A percentile compares a stretch with the other conserved stretches of the same genome.
Conservation (phyloP, 92 coral and sea anemone genomes). For the Phenganax marumi region DNA sequence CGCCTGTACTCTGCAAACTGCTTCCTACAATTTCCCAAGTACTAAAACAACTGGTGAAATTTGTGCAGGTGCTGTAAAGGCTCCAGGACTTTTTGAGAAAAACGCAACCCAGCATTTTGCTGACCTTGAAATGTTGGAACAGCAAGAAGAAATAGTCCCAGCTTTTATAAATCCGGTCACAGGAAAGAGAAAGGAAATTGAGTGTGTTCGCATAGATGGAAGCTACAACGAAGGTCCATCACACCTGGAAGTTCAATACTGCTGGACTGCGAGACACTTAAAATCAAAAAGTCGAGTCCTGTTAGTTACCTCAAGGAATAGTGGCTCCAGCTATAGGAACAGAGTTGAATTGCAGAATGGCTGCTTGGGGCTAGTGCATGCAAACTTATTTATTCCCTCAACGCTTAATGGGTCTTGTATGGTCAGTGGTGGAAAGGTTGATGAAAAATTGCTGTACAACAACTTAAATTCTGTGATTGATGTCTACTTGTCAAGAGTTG, state of each 20-base stretch:
- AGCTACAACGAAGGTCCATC: constrained; percentile 56
- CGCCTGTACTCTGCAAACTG: constrained; percentile 53
- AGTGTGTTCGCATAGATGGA: constrained; percentile 49
- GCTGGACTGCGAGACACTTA: constrained; percentile 48
- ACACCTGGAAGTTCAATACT: constrained; percentile 53
- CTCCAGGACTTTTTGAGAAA: constrained; percentile 45
- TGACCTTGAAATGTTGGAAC: constrained; percentile 43
- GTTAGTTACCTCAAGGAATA: not conserved
- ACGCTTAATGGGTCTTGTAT: constrained; percentile 51
- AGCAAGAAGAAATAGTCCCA: constrained; percentile 15
- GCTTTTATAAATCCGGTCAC: constrained; percentile 44
- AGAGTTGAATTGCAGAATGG: constrained; percentile 42
- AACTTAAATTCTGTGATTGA: constrained; percentile 45
- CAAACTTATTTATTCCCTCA: not conserved
- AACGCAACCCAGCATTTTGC: constrained; percentile 59
- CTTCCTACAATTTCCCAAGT: constrained; percentile 52
- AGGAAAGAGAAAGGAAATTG: constrained; percentile 32
- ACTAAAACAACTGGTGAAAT: constrained; percentile 54
- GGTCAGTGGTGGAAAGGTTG: constrained; percentile 40
- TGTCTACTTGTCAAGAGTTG: constrained; percentile 36
- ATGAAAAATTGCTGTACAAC: constrained; percentile 31
- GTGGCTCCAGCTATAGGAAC: not conserved
- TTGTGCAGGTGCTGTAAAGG: constrained; percentile 66
- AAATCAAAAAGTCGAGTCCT: constrained; percentile 10
- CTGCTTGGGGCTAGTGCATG: constrained; percentile 39